These are phyloP conservation scores for Lontra canadensis DNA, from an alignment of 2,113 vertebrate species.

Conservation along the genomic window DNA sequence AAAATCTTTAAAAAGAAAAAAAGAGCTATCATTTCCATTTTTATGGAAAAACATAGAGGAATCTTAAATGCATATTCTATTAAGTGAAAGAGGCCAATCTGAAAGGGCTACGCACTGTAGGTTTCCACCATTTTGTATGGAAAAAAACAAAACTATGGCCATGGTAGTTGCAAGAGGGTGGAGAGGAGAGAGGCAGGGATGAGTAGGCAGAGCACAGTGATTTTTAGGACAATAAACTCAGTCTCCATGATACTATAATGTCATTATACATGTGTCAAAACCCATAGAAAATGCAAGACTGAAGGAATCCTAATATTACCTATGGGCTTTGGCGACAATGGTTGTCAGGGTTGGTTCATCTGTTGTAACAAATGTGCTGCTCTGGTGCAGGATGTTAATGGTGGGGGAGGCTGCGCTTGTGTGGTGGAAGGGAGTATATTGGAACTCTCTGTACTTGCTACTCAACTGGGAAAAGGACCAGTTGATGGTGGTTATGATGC, in stretches of 20 bases:
- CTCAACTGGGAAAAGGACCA: background rate
- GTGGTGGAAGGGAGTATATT: background rate
- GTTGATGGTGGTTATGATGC: background rate
- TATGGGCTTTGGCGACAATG: background rate
- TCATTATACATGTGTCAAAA: background rate
- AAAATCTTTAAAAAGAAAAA: too few species aligned
- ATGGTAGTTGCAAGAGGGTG: background rate
- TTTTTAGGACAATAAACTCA: background rate
- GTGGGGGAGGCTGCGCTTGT: background rate
- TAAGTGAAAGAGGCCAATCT: background rate
- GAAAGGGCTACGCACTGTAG: background rate
- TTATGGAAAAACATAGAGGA: background rate
- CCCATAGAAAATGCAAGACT: background rate
- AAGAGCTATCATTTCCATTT: background rate
- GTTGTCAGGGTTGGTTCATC: background rate
- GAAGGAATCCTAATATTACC: background rate
- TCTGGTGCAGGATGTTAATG: background rate
- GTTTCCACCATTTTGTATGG: background rate
- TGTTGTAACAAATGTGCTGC: background rate
- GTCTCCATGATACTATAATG: background rate
- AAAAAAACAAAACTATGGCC: background rate
- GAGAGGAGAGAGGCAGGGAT: background rate
- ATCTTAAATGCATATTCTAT: background rate
- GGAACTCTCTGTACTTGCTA: background rate
- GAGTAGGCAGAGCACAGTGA: background rate